Base-by-base conservation (phyloP, 2,797 vertebrate genomes). In the Acestrorhynchus altus region DNA sequence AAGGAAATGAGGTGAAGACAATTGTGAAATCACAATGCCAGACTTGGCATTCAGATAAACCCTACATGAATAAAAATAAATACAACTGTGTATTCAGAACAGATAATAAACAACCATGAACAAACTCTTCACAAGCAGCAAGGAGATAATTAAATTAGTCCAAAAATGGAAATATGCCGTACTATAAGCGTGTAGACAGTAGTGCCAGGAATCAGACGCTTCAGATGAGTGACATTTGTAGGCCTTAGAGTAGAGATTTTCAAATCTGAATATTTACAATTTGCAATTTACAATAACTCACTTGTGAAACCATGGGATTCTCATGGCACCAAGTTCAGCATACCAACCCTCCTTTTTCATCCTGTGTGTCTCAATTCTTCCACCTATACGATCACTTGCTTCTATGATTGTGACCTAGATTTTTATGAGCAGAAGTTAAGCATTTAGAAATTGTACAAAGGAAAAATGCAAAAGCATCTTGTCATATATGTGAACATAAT, bases 291-390 rank as follows among this genome's bases (percentile, higher is more conserved):
- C 8, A 20, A 28, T 6, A 49, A 86, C 93, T 91, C 81, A 96
- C 95, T 86, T 90, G 81, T 96, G 94, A 2, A 94, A 94, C 79
- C 51, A 90, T 66, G 95, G 95, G 83, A 96, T 96, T 80, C 95
- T 93, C 95, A 96, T 96, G 66, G 95, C 93, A 0, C 95, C 95
- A 51, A 96, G 46, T 64, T 96, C 95, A 73, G 92, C 94, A 22
- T 91, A 94, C 95, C 95, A 96, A 81, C 93, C 92, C 0, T 93
- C 94, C 71, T 16, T 88, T n/a, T 8, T 84, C 75, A 94, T 88
- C 82, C 94, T 92, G 85, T 92, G 92, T 1, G 95, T 96, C 76
- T 91, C 77, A 80, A 96, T 92, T 9, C 95, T 92, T 65, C 95
- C 95, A 54, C 95, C 95, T 0, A 94, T 86, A 16, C 89, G 92